Evolutionary conservation across 2,797 vertebrate genomes (phyloP), one percentile per base, ranked within the genome.

Genomic region (Pristis pectinata): DNA sequence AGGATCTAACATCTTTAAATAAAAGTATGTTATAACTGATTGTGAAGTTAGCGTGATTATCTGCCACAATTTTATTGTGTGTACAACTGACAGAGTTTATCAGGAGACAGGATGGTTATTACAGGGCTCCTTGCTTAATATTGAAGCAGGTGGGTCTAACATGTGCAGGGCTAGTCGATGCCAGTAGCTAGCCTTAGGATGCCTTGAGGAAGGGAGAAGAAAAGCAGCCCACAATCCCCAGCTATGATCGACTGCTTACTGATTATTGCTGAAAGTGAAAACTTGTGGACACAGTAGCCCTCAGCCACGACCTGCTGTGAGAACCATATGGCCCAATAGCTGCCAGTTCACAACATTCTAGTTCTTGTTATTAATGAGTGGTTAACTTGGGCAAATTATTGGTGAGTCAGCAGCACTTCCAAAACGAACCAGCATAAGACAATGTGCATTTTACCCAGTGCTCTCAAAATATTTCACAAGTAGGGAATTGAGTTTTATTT

Each of bases 1-100:
- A 91, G n/a, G 87, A 89, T 41, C 59, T n/a, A 91, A 67, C 17
- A 91, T 91, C 17, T 22, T 67, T 89, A 37, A 89, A 61, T 64
- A 41, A 37, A 91, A 4, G 7, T 19, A 19, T 19, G 17, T 61
- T 41, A 6, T 34, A 67, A 24, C n/a, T 9, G 17, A 61, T 91
- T 91, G 59, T 64, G 19, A 91, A n/a, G 87, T 24, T 91, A 67
- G n/a, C 1, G 19, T 67, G 19, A 91, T 41, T 37, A 22, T 91
- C n/a, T 37, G n/a, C 17, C 34, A 11, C 17, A 17, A 17, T 89
- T n/a, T 64, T 15, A 19, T 61, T 59, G 61, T 56, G n/a, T 56
- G 24, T 56, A 27, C 11, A 13, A 59, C 82, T 30, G 27, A 17
- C 10, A 22, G 17, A 37, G 59, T 64, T 91, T 8, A 10, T 2